Evolutionary conservation across 2,888 invertebrate species (phyloP).

Genomic region (Trisateles emortualis): DNA sequence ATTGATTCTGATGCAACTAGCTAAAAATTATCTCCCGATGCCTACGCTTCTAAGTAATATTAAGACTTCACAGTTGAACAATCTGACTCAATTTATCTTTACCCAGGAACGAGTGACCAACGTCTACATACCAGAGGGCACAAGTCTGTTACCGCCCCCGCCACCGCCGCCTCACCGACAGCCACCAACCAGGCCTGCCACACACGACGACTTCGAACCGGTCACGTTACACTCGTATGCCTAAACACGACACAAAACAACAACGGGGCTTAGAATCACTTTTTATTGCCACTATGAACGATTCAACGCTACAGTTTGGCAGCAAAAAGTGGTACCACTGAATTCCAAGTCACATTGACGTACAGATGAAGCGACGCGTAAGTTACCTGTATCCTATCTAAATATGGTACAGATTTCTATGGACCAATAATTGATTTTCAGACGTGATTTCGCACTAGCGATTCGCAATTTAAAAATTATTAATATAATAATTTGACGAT

Average conservation of each 20-base stretch:
- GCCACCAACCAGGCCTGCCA: conserved; percentile 84
- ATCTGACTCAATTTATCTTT: conserved; percentile 7
- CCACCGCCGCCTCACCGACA: conserved; percentile 85
- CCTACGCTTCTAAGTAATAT: no score
- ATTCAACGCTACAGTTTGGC: neutral
- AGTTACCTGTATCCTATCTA: neutral
- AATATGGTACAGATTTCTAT: no score
- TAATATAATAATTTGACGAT: no score
- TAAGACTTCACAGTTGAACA: no score
- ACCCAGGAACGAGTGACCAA: conserved; percentile 88
- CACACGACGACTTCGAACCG: conserved; percentile 88
- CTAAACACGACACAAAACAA: conserved; percentile 45
- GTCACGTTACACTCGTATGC: conserved; percentile 85
- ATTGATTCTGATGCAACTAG: no score
- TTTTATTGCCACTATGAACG: neutral
- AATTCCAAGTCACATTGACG: neutral
- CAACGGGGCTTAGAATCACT: neutral
- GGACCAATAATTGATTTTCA: no score
- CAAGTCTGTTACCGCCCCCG: conserved; percentile 89
- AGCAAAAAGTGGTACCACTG: neutral
- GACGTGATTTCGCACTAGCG: no score
- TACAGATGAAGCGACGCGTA: neutral
- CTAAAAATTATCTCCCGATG: no score
- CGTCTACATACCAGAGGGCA: conserved; percentile 89
- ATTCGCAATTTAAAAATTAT: no score